These are phyloP conservation scores for Phrynosoma platyrhinos DNA, from an alignment of 2,113 vertebrate genomes.

Conservation along the genomic window DNA sequence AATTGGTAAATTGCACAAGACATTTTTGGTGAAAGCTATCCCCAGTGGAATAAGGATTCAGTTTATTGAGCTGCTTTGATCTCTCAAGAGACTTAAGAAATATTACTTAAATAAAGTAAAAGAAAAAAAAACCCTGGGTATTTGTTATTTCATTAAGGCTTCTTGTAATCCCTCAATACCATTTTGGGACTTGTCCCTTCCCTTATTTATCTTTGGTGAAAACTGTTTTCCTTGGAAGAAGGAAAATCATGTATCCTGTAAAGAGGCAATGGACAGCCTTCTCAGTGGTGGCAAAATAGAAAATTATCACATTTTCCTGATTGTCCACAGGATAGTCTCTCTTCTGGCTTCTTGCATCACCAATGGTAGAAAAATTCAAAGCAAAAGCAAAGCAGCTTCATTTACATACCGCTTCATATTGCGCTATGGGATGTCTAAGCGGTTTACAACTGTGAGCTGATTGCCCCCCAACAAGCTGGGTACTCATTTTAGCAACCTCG, in stretches of 20 bases:
- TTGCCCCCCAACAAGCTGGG: too few species aligned
- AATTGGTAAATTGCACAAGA: not conserved
- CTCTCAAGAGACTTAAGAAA: not conserved
- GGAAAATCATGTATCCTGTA: too few species aligned
- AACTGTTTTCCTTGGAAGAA: not conserved
- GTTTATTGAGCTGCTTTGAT: not conserved
- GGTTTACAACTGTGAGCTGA: too few species aligned
- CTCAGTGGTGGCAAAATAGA: not conserved
- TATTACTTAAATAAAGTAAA: not conserved
- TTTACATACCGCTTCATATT: too few species aligned
- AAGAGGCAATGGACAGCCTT: not conserved
- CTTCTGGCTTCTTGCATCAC: too few species aligned
- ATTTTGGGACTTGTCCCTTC: not conserved
- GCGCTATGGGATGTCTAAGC: too few species aligned
- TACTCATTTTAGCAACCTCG: too few species aligned
- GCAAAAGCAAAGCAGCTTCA: too few species aligned
- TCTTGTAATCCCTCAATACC: not conserved
- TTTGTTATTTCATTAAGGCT: not conserved
- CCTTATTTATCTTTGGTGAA: not conserved
- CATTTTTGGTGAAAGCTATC: not conserved
- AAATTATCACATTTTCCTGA: too few species aligned
- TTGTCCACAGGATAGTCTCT: too few species aligned
- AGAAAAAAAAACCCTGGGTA: not conserved
- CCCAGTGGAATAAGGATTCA: not conserved
- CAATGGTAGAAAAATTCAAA: too few species aligned